Base-by-base conservation (phyloP, 2,888 invertebrate genomes). In the Hypselothyrea guttata region DNA sequence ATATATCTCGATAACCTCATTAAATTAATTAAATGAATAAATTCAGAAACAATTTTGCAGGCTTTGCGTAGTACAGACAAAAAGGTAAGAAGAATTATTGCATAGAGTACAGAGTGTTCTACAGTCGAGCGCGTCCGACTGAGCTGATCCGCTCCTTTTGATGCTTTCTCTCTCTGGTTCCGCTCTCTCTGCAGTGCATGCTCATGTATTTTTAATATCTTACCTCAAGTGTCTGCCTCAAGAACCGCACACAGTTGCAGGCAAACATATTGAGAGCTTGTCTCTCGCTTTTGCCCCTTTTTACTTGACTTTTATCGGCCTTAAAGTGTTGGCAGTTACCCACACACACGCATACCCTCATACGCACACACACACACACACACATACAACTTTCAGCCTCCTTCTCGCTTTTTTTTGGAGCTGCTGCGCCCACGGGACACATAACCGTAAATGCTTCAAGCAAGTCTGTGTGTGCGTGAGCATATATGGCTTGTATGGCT, bases 191-290 rank as follows among this genome's bases (percentile, higher is more conserved):
- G 27, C 51, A 58, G 33, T 53, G 46, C 67, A 62, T 61, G 61
- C 79, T 68, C 85, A 86, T 83, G 84, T 84, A 84, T 86, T 83
- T 83, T 83, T 86, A 83, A 83, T 83, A 86, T 75, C 66, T 75
- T 71, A 78, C 68, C 83, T 81, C 84, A 73, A 83, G 86, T 83
- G 84, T 73, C 77, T 81, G 73, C 51, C 65, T 58, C 59, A 72
- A 71, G 51, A 72, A 46, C 42, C 57, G 48, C 58, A 42, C 57
- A 53, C 51, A 42, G n/a, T n/a, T 12, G 35, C 22, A 38, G 7
- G 28, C 28, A 48, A 11, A 54, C 34, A 37, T 38, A 55, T 41
- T 65, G 40, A 41, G 66, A 48, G 51, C 49, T 54, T 46, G 40
- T 42, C 55, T 44, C 37, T 54, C 28, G 34, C 7, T 55, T 59